Evolutionary conservation across 2,888 invertebrate genomes (phyloP).

Genomic region (Caenorhabditis sp.): DNA sequence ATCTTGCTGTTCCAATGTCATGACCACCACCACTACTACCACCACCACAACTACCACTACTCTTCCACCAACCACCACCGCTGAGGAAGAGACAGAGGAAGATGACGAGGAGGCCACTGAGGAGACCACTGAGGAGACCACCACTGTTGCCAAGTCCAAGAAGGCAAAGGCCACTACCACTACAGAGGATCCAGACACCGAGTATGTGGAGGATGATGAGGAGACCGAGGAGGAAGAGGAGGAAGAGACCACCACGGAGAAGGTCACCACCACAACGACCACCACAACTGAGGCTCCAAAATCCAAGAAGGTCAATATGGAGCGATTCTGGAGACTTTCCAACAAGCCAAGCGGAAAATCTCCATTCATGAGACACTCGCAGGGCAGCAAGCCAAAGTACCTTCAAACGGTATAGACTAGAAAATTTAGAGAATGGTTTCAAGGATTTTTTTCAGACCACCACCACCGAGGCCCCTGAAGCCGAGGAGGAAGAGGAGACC

Average conservation of each 20-base stretch:
- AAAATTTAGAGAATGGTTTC: no score
- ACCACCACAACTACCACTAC: slow-evolving; percentile 51
- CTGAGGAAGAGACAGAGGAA: slow-evolving; percentile 56
- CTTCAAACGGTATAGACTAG: slow-evolving; percentile 48
- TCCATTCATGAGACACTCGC: slow-evolving; percentile 60
- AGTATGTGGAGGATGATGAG: slow-evolving; percentile 36
- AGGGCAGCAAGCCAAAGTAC: slow-evolving; percentile 61
- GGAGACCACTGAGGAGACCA: slow-evolving; percentile 40
- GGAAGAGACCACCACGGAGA: slow-evolving; percentile 41
- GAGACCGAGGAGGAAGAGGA: slow-evolving; percentile 41
- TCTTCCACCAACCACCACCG: slow-evolving; percentile 23
- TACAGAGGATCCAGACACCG: slow-evolving; percentile 28
- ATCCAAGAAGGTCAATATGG: slow-evolving; percentile 79
- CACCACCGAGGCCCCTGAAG: slow-evolving; percentile 60
- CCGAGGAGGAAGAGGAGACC: slow-evolving; percentile 33
- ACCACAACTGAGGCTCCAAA: slow-evolving; percentile 23
- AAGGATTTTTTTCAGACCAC: slow-evolving; percentile 42
- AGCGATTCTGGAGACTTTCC: slow-evolving; percentile 80
- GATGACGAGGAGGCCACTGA: slow-evolving; percentile 46
- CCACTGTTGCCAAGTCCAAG: slow-evolving; percentile 38
- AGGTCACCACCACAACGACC: slow-evolving; percentile 3
- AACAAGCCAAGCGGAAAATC: slow-evolving; percentile 69
- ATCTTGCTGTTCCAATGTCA: slow-evolving; percentile 73
- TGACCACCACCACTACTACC: slow-evolving; percentile 57
- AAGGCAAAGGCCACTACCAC: slow-evolving; percentile 16